Evolutionary conservation across 2,113 vertebrate species (phyloP).

Genomic region (Hemichromis elongatus): DNA sequence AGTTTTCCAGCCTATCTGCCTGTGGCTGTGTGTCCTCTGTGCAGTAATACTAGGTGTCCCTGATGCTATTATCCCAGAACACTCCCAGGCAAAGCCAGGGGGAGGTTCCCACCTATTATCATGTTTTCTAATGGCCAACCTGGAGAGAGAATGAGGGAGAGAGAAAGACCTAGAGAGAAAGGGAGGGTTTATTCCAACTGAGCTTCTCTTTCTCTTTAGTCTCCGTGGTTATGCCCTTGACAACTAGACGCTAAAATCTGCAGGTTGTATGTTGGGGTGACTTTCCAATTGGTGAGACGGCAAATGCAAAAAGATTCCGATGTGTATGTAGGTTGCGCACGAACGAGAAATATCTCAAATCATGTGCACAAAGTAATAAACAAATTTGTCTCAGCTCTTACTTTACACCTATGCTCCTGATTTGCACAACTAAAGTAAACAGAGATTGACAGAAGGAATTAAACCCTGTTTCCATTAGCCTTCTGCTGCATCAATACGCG

Average conservation of each 20-base stretch:
- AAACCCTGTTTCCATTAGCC: slow-evolving; percentile 57
- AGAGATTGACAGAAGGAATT: slow-evolving; percentile 53
- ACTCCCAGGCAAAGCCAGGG: slow-evolving; percentile 62
- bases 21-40: slow-evolving; percentile 53
- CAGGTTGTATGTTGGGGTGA: background rate
- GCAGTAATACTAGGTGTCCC: slow-evolving; percentile 65
- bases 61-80: slow-evolving; percentile 70
- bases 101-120: slow-evolving; percentile 67
- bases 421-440: slow-evolving; percentile 46
- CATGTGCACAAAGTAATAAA: background rate
- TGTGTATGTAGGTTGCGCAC: background rate
- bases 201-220: background rate
- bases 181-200: background rate
- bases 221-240: slow-evolving; percentile 34
- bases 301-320: background rate
- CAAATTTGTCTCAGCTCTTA: slow-evolving; percentile 1
- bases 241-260: slow-evolving; percentile 22
- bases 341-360: background rate
- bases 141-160: slow-evolving; percentile 17
- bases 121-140: slow-evolving; percentile 61
- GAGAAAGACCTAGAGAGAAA: slow-evolving; percentile 11
- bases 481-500: slow-evolving; percentile 51
- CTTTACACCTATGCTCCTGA: slow-evolving; percentile 1
- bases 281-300: background rate
- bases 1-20: slow-evolving; percentile 39